phyloP scores from a whole-genome alignment of 2,797 vertebrate genomes.

The Centroberyx gerrardi region DNA sequence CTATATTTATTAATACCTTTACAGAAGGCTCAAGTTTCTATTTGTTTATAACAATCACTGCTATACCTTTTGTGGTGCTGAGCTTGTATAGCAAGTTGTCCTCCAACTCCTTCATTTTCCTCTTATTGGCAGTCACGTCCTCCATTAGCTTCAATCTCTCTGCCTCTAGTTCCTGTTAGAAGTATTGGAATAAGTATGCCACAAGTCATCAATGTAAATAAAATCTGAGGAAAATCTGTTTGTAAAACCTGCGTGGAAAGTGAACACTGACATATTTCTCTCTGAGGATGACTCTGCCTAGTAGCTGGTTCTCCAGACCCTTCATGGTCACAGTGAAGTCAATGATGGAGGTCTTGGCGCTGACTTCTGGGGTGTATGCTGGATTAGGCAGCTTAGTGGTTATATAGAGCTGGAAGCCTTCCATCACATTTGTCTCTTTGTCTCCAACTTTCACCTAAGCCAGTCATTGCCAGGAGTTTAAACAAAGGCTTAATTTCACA shows the following conservation, averaged over 20 bases:
- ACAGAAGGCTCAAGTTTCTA: no score
- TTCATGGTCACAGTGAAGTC: constrained; percentile 95
- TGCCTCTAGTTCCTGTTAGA: constrained; percentile 90
- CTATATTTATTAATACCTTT: neutral
- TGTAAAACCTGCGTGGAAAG: neutral
- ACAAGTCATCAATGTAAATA: neutral
- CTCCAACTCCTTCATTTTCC: constrained; percentile 93
- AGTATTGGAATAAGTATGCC: neutral
- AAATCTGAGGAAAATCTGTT: constrained; percentile 1
- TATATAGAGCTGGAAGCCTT: constrained; percentile 91
- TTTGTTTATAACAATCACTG: neutral
- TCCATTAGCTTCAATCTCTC: constrained; percentile 91
- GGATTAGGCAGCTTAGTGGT: constrained; percentile 94
- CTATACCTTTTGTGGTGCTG: constrained; percentile 86
- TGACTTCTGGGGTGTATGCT: constrained; percentile 92
- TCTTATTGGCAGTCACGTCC: constrained; percentile 91
- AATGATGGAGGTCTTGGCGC: constrained; percentile 91
- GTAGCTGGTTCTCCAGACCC: constrained; percentile 93
- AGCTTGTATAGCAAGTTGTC: constrained; percentile 92
- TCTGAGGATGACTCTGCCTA: constrained; percentile 91
- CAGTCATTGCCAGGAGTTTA: constrained; percentile 18
- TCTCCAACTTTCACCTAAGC: constrained; percentile 94
- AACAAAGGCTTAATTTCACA: constrained; percentile 6
- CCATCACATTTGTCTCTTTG: constrained; percentile 92
- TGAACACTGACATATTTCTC: constrained; percentile 89